Percentiles rank a stretch among this genome's conserved stretches.
phyloP scores from a whole-genome alignment of 2,797 vertebrate species.

The Dermochelys coriacea region DNA sequence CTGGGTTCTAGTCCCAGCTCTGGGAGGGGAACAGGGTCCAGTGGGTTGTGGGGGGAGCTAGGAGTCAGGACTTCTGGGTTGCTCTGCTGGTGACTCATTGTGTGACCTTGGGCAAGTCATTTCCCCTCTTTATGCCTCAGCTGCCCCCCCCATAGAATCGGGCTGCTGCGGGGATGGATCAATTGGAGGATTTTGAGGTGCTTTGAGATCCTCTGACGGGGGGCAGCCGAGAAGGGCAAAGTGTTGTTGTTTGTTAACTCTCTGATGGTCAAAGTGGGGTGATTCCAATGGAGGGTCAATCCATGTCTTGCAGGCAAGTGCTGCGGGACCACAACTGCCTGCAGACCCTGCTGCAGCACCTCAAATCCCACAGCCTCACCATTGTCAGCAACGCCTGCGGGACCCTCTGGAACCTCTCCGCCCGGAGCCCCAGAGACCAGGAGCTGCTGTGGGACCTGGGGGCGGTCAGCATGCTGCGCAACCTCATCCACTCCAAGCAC shows the following conservation, averaged over 20 bases:
- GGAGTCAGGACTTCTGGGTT: no score
- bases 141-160: not conserved
- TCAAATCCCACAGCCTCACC: slow-evolving; percentile 97
- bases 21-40: no score
- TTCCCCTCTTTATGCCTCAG: not conserved
- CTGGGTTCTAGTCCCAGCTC: no score
- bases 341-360: slow-evolving; percentile 96
- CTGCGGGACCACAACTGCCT: slow-evolving; percentile 97
- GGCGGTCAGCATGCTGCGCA: slow-evolving; percentile 96
- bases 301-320: slow-evolving; percentile 85
- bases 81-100: no score
- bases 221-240: not conserved
- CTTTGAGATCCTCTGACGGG: not conserved
- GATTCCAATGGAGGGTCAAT: accelerated
- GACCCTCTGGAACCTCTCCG: slow-evolving; percentile 99
- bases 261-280: not conserved
- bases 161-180: not conserved
- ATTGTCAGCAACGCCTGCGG: slow-evolving; percentile 99
- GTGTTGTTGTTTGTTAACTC: not conserved
- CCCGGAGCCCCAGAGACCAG: slow-evolving; percentile 93
- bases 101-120: not conserved
- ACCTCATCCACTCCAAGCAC: slow-evolving; percentile 99
- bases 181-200: not conserved
- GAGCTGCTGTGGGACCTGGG: slow-evolving; percentile 98
- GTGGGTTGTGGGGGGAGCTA: no score